Percentiles rank a stretch among this genome's conserved stretches.
Evolutionary conservation across 1,140 invertebrate genomes (phyloP).

Genomic region (Battus philenor): DNA sequence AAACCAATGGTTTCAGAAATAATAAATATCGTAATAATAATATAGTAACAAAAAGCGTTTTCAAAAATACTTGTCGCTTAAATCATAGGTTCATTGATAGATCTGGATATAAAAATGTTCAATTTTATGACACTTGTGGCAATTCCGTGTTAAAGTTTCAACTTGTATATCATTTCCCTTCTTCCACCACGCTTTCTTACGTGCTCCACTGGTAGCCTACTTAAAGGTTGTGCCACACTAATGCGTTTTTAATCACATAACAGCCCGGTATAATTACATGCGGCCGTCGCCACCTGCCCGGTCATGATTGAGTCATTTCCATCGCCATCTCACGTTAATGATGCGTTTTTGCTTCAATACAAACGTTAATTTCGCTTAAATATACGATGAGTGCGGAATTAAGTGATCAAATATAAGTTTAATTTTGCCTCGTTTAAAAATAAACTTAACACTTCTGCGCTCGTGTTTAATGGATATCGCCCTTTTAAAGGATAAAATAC

Average conservation of each 20-base stretch:
- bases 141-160: no score
- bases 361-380: slow-evolving; percentile 11
- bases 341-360: slow-evolving; percentile 11
- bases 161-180: background rate
- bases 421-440: background rate
- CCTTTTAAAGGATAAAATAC: no score
- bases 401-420: slow-evolving; percentile 12
- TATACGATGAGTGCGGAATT: slow-evolving; percentile 11
- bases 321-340: slow-evolving; percentile 12
- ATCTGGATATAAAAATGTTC: no score
- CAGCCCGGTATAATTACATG: slow-evolving; percentile 33
- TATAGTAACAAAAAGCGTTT: no score
- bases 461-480: no score
- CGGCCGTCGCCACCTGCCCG: slow-evolving; percentile 35
- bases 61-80: no score
- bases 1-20: no score
- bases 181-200: slow-evolving; percentile 6
- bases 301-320: slow-evolving; percentile 42
- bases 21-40: no score
- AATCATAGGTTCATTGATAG: no score
- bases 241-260: slow-evolving; percentile 46
- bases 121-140: no score
- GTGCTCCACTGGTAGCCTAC: background rate
- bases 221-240: slow-evolving; percentile 23
- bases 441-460: no score